Conservation (phyloP, 2,888 invertebrate genomes). For the Pseudococcus longispinus region DNA sequence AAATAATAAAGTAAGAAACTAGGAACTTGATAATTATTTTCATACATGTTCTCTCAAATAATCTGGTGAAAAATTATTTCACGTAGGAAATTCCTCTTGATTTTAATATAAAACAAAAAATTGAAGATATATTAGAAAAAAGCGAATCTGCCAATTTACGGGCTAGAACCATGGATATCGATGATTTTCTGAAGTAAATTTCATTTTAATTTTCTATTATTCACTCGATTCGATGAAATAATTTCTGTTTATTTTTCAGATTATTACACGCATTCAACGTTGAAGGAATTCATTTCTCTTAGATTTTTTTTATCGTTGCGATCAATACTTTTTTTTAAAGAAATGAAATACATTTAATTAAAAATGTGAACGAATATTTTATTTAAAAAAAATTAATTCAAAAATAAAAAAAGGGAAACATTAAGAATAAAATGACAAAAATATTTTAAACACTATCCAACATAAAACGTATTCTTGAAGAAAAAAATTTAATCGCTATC, state of each 20-base stretch:
- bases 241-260: constrained; percentile 64
- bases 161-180: constrained; percentile 93
- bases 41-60: too few relatives aligned
- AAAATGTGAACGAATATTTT: not conserved
- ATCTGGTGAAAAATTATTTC: not conserved
- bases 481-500: not conserved
- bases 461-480: not conserved
- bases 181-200: constrained; percentile 85
- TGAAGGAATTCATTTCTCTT: constrained; percentile 92
- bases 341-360: not conserved
- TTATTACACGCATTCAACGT: constrained; percentile 87
- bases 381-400: not conserved
- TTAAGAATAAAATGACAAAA: not conserved
- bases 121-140: constrained; percentile 76
- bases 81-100: constrained; percentile 75
- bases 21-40: too few relatives aligned
- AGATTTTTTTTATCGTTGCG: constrained; percentile 57
- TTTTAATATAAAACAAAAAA: constrained; percentile 82
- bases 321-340: not conserved
- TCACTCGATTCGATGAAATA: constrained; percentile 16
- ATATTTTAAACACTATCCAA: not conserved
- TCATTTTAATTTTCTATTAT: constrained; percentile 16
- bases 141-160: constrained; percentile 77
- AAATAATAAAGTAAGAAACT: constrained; percentile 73
- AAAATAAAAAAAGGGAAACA: not conserved